phyloP scores from a whole-genome alignment of 2,797 vertebrate genomes.

The Astyanax mexicanus region DNA sequence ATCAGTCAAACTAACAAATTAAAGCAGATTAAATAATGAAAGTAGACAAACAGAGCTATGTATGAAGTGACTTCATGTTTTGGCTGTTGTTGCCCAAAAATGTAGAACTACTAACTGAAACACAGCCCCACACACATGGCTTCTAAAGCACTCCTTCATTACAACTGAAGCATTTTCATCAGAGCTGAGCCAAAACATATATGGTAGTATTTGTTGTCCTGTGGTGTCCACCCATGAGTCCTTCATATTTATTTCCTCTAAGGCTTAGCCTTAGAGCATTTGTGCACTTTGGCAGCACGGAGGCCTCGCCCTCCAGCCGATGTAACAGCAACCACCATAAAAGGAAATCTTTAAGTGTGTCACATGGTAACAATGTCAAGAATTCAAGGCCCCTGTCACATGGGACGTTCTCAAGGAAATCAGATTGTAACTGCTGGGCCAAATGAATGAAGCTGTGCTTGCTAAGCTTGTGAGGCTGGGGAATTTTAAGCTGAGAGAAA shows the following conservation, averaged over 20 bases:
- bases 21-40: too few species aligned
- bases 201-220: slow-evolving; percentile 15
- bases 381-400: slow-evolving; percentile 80
- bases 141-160: not conserved
- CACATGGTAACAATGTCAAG: slow-evolving; percentile 85
- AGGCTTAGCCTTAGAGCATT: slow-evolving; percentile 50
- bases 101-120: not conserved
- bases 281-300: slow-evolving; percentile 61
- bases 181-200: slow-evolving; percentile 12
- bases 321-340: slow-evolving; percentile 80
- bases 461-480: slow-evolving; percentile 49
- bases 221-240: slow-evolving; percentile 19
- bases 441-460: slow-evolving; percentile 56
- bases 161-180: slow-evolving; percentile 4
- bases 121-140: not conserved
- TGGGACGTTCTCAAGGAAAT: slow-evolving; percentile 80
- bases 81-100: slow-evolving; percentile 8
- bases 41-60: not conserved
- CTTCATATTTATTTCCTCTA: slow-evolving; percentile 54
- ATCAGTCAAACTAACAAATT: too few species aligned
- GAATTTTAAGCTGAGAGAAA: slow-evolving; percentile 62
- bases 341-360: slow-evolving; percentile 87
- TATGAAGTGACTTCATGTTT: not conserved
- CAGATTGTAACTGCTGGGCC: slow-evolving; percentile 69
- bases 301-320: slow-evolving; percentile 73